phyloP scores from a whole-genome alignment of 2,888 invertebrate species.

The Leistus spinibarbis region DNA sequence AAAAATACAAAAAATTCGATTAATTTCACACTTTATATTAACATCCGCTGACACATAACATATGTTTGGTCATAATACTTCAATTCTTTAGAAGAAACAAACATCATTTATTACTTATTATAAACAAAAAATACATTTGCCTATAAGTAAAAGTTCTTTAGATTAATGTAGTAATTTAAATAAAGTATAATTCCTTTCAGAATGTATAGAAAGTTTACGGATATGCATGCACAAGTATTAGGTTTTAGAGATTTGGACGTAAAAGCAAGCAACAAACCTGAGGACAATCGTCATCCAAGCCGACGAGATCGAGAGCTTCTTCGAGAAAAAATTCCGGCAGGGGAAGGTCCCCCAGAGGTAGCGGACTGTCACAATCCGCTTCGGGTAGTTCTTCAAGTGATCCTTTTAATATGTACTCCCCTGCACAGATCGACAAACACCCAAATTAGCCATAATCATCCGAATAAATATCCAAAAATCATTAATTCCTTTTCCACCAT shows the following conservation, averaged over 20 bases:
- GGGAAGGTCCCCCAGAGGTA: slow-evolving; percentile 63
- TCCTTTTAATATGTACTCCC: slow-evolving; percentile 66
- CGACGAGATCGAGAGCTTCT: slow-evolving; percentile 76
- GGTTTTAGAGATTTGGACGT: neutral
- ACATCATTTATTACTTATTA: too few species aligned
- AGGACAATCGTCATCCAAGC: slow-evolving; percentile 66
- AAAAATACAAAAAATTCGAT: slow-evolving; percentile 6
- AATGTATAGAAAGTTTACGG: neutral
- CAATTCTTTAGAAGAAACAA: too few species aligned
- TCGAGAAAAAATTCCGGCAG: slow-evolving; percentile 71
- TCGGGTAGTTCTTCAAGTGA: slow-evolving; percentile 48
- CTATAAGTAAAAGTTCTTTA: too few species aligned
- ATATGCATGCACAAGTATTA: neutral
- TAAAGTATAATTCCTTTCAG: neutral
- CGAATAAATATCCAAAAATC: too few species aligned
- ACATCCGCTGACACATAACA: slow-evolving; percentile 2
- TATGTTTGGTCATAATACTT: too few species aligned
- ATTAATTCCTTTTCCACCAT: too few species aligned
- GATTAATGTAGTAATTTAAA: neutral
- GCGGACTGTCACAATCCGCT: slow-evolving; percentile 60
- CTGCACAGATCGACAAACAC: slow-evolving; percentile 52
- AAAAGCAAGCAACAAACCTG: slow-evolving; percentile 53
- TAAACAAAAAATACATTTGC: neutral
- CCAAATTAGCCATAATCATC: neutral
- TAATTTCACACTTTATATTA: slow-evolving; percentile 9